phyloP scores from a whole-genome alignment of 2,888 invertebrate genomes.

The Miltochrista miniata region DNA sequence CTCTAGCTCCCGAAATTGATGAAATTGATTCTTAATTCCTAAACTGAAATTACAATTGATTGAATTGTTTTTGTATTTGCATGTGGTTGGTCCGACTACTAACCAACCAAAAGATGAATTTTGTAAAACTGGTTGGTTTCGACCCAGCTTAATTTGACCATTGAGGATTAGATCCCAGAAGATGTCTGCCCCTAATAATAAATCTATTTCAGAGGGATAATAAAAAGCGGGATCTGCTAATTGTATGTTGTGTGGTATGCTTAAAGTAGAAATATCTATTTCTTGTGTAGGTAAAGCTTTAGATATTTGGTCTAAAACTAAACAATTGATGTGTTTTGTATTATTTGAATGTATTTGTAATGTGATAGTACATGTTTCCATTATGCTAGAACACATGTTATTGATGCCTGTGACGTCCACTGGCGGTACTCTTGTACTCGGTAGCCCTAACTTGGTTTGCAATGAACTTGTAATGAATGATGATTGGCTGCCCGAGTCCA shows the following conservation, averaged over 20 bases:
- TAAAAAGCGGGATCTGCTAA: slow-evolving; percentile 14
- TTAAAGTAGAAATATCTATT: background rate
- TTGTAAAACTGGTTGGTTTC: background rate
- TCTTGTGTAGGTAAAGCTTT: slow-evolving; percentile 1
- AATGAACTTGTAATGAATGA: slow-evolving; percentile 8
- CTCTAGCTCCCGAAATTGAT: background rate
- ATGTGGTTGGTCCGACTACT: background rate
- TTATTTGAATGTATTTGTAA: background rate
- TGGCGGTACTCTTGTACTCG: background rate
- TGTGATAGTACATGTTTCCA: slow-evolving; percentile 13
- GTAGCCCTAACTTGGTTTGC: background rate
- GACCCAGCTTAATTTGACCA: background rate
- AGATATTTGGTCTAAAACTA: slow-evolving; percentile 22
- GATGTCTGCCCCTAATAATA: background rate
- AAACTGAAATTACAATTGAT: background rate
- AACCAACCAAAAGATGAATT: slow-evolving; percentile 3
- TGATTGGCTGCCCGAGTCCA: slow-evolving; percentile 3
- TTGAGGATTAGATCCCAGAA: background rate
- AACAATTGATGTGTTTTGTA: slow-evolving; percentile 4
- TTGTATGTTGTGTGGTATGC: slow-evolving; percentile 2
- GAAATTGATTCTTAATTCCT: background rate
- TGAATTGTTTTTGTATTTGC: background rate
- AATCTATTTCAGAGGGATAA: background rate
- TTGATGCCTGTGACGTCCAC: slow-evolving; percentile 19
- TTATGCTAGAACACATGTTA: slow-evolving; percentile 2